Base-by-base conservation (phyloP, 2,113 vertebrate species). In the Capreolus pygargus region DNA sequence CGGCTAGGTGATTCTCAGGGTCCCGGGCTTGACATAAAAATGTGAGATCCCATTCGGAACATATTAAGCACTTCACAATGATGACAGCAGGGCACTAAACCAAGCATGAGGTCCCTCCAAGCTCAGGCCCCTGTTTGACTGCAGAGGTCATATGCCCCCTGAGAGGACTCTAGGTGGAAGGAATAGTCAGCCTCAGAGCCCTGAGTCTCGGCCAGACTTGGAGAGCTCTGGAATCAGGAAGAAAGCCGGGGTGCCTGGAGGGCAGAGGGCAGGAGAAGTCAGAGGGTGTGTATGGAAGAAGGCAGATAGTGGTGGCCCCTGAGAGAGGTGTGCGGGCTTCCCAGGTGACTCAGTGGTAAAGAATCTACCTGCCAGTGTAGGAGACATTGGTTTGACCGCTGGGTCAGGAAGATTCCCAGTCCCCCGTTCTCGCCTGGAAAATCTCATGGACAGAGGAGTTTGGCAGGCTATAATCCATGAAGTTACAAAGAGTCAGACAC, bases 1-100 rank as follows among this genome's bases (percentile, higher is more conserved):
- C 1, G 0, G 0, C 17, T 10, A 1, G 5, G 1, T 0, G 14
- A 54, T 52, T 43, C 33, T 1, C 4, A 1, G 21, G 14, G 39
- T 33, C 27, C 33, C 1, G 0, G 2, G 4, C 25, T 55, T 55
- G 21, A 70, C 58, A 92, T 43, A 16, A 61, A 81, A 90, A 39
- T 2, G 10, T 17, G 30, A 30, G 57, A 6, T n/a, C 87, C 81
- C 2, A 0, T 54, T 64, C 39, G 25, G 89, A 70, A 45, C 1
- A 0, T 11, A 23, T 16, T 43, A 43, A 27, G 6, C 39, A 27
- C 39, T 27, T 43, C 23, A 76, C 70, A 27, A 2, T 27, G 70
- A 27, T 14, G 39, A 43, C 12, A 55, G 21, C 9, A 21, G 47
- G 57, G 50, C 21, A 0, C 11, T 27, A 43, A 58, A 60, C 14